Evolutionary conservation across 2,113 vertebrate genomes (phyloP).

Genomic region (Pachycephala philippinensis): DNA sequence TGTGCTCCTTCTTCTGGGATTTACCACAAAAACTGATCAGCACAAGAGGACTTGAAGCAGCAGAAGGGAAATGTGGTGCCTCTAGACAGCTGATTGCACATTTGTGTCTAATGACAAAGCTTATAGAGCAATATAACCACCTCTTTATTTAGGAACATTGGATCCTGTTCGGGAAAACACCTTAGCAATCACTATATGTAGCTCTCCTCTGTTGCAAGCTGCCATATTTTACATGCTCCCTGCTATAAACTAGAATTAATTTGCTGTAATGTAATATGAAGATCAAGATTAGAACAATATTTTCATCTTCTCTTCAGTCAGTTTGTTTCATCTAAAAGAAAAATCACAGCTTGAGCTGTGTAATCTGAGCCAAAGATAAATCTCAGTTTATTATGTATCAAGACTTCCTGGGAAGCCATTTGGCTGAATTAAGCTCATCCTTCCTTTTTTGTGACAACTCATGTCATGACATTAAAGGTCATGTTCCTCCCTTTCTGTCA

Average conservation of each 20-base stretch:
- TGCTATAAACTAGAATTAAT: background rate
- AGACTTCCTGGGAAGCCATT: background rate
- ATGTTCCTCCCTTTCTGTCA: background rate
- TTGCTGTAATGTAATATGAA: background rate
- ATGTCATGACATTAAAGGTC: conserved; percentile 47
- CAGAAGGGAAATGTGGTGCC: background rate
- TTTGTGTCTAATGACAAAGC: background rate
- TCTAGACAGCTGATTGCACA: background rate
- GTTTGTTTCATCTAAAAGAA: conserved; percentile 1
- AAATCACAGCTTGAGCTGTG: background rate
- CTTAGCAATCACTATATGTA: background rate
- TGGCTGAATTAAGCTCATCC: conserved; percentile 35
- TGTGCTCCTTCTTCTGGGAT: background rate
- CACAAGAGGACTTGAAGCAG: background rate
- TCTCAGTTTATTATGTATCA: conserved; percentile 16
- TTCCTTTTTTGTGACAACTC: background rate
- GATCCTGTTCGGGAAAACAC: background rate
- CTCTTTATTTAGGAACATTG: background rate
- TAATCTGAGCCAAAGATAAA: conserved; percentile 28
- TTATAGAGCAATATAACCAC: background rate
- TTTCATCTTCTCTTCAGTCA: background rate
- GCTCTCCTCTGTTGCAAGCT: background rate
- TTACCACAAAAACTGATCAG: background rate
- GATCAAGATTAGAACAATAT: conserved; percentile 14
- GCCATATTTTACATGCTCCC: background rate